A percentile compares a stretch with the other conserved stretches of the same genome.
These are phyloP conservation scores for Holocentrus rufus DNA, from an alignment of 2,797 vertebrate species.

Conservation along the genomic window DNA sequence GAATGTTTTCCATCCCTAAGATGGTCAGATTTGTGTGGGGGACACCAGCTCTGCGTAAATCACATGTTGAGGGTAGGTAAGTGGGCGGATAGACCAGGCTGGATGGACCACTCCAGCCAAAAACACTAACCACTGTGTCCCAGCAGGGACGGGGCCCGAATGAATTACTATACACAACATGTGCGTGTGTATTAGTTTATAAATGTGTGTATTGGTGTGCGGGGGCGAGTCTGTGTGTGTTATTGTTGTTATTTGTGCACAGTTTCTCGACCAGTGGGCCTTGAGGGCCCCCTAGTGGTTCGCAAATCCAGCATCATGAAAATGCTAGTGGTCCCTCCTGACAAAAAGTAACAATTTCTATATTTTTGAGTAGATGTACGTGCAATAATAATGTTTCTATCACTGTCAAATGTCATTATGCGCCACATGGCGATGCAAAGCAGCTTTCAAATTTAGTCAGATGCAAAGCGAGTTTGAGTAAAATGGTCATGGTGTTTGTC, in stretches of 20 bases:
- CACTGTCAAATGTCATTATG: no score
- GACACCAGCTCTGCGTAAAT: conserved; percentile 70
- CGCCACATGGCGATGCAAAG: no score
- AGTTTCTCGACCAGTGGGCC: no score
- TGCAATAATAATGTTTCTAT: no score
- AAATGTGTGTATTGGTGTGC: neutral
- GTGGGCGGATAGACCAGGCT: conserved; percentile 62
- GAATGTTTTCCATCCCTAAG: conserved; percentile 83
- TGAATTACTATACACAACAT: conserved; percentile 35
- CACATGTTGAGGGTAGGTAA: conserved; percentile 66
- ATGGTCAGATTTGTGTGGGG: conserved; percentile 80
- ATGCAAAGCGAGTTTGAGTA: no score
- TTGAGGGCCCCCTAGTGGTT: no score
- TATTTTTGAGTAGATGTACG: no score
- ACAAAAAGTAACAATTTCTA: no score
- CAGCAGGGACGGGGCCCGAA: conserved; percentile 42
- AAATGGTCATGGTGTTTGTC: no score
- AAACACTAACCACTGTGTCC: conserved; percentile 52
- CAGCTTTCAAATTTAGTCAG: no score
- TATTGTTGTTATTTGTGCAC: neutral
- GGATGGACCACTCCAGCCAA: conserved; percentile 47
- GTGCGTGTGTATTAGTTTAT: neutral
- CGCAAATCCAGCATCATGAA: no score
- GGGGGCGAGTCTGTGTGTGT: neutral
- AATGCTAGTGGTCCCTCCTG: no score